Evolutionary conservation across 2,797 vertebrate species (phyloP), one percentile per base, ranked within the genome.

Genomic region (Enteromius afrohamiltoni): DNA sequence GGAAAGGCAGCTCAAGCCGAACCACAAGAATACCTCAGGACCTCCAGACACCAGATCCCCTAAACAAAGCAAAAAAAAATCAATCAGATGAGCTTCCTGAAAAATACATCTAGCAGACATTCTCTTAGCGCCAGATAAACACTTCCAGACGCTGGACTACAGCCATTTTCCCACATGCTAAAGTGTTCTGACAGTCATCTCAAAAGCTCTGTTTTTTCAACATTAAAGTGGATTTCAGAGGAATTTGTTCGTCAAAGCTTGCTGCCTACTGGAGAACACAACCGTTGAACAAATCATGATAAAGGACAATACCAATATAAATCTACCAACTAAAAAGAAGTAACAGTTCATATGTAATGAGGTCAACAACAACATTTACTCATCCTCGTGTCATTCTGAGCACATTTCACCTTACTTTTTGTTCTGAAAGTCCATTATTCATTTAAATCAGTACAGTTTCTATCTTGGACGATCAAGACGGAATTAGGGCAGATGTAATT

Each of bases 121-220:
- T 92, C 94, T 91, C 93, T 67, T 49, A 7, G 58, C 6, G 14
- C 17, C n/a, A 92, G 93, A 95, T 96, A 96, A 98, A 96, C 93
- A 91, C 93, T 96, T 97, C 95, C 96, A 97, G 95, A 95, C 93
- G 69, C 92, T 96, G 96, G 95, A 95, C 85, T 74, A 83, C 86
- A 89, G 95, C 95, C 95, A 96, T 91, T 94, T 97, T 97, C 96
- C 96, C 96, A 97, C 95, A 96, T 91, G 94, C 93, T 95, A 90
- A 95, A 94, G 93, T 95, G 94, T 96, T 96, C 95, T 95, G 93
- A 95, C 95, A 95, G 94, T 94, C 94, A 95, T 95, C 94, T 95
- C 93, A 92, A 92, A 95, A 94, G 89, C 92, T 89, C 74, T 3
- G 26, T 62, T 90, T 92, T 89, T 82, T 16, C 16, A 88, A 89